Evolutionary conservation across 1,140 invertebrate species (phyloP).

Genomic region (Tetraneura akinire): DNA sequence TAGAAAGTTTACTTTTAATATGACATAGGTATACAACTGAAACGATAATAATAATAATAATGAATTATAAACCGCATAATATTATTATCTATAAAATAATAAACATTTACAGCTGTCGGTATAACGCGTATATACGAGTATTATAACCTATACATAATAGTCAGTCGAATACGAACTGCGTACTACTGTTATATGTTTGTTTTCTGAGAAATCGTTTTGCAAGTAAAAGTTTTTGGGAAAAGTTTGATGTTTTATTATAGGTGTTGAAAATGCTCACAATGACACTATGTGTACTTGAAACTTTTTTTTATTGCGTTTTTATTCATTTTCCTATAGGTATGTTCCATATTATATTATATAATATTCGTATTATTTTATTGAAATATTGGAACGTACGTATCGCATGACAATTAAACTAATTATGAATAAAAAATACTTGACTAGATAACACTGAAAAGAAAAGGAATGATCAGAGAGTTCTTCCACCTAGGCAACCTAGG

Average conservation of each 20-base stretch:
- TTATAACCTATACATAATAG: too few species aligned
- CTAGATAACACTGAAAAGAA: too few species aligned
- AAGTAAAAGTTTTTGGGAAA: background rate
- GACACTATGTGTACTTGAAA: constrained; percentile 20
- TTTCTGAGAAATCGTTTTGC: constrained; percentile 17
- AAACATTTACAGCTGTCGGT: constrained; percentile 16
- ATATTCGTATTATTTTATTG: constrained; percentile 12
- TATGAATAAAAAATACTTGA: too few species aligned
- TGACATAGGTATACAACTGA: background rate
- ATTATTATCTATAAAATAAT: background rate
- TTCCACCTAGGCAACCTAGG: too few species aligned
- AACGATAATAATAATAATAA: background rate
- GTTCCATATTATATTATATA: too few species aligned
- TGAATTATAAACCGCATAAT: background rate
- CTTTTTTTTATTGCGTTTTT: constrained; percentile 26
- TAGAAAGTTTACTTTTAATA: background rate
- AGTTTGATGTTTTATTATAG: constrained; percentile 10
- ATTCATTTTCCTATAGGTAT: background rate
- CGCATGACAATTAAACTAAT: too few species aligned
- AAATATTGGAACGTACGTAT: constrained; percentile 23
- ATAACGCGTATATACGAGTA: too few species aligned
- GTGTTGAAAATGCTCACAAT: constrained; percentile 33
- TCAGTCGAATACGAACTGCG: too few species aligned
- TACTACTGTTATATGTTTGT: too few species aligned
- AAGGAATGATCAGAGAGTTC: too few species aligned